phyloP scores from a whole-genome alignment of 2,113 vertebrate genomes.

The Glaucidium brasilianum region DNA sequence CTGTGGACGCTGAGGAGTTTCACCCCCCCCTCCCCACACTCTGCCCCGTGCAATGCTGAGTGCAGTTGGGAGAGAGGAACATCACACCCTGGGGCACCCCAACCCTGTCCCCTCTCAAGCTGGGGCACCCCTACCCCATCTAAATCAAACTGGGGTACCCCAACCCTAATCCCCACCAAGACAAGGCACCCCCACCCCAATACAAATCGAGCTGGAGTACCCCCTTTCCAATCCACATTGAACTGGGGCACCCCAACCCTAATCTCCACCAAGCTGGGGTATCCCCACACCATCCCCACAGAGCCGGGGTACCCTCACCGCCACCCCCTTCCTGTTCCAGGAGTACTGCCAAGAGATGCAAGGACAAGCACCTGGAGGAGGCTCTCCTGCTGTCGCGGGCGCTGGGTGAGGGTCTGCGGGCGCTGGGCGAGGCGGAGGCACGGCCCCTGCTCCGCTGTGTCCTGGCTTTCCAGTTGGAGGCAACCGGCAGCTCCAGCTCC shows the following conservation, averaged over 20 bases:
- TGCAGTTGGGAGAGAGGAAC: not conserved
- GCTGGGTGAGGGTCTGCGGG: conserved; percentile 50
- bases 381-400: conserved; percentile 70
- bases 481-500: conserved; percentile 72
- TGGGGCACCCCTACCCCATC: not conserved
- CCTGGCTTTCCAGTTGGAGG: conserved; percentile 80
- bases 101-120: not conserved
- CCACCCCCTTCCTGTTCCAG: conserved; percentile 35
- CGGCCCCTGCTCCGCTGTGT: conserved; percentile 74
- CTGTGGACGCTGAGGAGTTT: not conserved
- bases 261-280: accelerated
- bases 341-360: conserved; percentile 74
- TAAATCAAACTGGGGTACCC: not conserved
- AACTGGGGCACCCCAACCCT: no score
- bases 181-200: not conserved
- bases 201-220: not conserved
- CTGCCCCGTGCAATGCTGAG: not conserved
- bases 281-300: accelerated
- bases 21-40: no score
- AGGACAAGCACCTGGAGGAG: conserved; percentile 82
- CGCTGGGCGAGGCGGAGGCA: conserved; percentile 19
- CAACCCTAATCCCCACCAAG: no score
- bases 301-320: accelerated
- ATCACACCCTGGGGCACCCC: accelerated
- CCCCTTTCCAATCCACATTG: not conserved